Conservation (phyloP, 2,797 vertebrate species). For the Euphonia xanthogaster region DNA sequence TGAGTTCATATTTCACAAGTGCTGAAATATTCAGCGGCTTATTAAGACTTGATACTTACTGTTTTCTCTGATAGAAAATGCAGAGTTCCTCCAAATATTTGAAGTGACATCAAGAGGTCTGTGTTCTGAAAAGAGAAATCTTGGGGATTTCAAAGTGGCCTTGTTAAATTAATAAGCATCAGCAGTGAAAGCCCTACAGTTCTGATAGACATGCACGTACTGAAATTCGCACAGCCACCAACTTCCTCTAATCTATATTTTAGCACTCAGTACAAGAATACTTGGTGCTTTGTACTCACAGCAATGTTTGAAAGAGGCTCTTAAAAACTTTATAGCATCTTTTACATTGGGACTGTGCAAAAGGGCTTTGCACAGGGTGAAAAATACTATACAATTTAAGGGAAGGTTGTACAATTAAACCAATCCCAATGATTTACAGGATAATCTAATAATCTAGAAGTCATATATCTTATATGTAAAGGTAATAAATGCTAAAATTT, state of each 20-base stretch:
- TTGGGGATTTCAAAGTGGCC: background rate
- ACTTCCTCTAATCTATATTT: background rate
- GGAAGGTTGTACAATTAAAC: background rate
- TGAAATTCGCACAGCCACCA: background rate
- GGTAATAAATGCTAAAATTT: background rate
- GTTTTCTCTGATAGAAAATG: background rate
- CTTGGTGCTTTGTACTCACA: background rate
- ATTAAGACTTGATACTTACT: constrained; percentile 2
- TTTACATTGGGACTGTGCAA: background rate
- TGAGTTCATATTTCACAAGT: constrained; percentile 9
- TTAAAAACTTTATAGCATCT: background rate
- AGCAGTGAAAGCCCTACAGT: background rate
- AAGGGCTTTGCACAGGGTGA: background rate
- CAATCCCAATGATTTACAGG: background rate
- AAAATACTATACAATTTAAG: background rate
- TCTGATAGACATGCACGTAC: background rate
- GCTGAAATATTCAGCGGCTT: constrained; percentile 49
- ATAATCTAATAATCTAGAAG: background rate
- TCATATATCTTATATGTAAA: background rate
- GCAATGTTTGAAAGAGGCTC: background rate
- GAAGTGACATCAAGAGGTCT: background rate
- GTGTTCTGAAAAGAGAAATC: background rate
- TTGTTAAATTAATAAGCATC: background rate
- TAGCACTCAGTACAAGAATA: background rate
- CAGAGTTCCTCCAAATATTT: background rate